Evolutionary conservation across 2,113 vertebrate genomes (phyloP).

Genomic region (Plecotus auritus): DNA sequence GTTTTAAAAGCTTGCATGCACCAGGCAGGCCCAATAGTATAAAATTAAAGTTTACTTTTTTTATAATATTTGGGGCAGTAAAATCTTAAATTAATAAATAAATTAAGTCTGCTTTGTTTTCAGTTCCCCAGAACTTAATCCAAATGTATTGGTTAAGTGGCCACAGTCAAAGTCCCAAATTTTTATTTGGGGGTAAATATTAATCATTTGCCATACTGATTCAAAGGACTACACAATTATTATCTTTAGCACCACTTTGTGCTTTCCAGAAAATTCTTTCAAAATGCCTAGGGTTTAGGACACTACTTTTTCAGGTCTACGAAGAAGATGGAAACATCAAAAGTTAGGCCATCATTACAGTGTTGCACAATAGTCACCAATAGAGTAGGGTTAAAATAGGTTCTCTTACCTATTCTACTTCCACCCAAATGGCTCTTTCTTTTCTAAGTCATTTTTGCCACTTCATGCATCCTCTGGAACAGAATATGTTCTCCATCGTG

Average conservation of each 20-base stretch:
- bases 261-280: neutral
- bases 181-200: neutral
- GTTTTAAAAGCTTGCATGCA: neutral
- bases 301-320: neutral
- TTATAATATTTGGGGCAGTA: neutral
- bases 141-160: neutral
- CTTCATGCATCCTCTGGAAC: neutral
- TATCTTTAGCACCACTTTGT: neutral
- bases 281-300: neutral
- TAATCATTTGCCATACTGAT: neutral
- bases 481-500: neutral
- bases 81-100: conserved; percentile 20
- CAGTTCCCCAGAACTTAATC: neutral
- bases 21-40: neutral
- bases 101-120: neutral
- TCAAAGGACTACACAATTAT: neutral
- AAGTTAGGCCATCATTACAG: neutral
- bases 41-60: conserved; percentile 24
- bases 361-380: neutral
- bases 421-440: neutral
- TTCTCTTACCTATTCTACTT: neutral
- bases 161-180: neutral
- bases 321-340: neutral
- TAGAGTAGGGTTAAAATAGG: neutral
- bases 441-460: neutral